Evolutionary conservation across 2,797 vertebrate genomes (phyloP).

Genomic region (Cyclura pinguis): DNA sequence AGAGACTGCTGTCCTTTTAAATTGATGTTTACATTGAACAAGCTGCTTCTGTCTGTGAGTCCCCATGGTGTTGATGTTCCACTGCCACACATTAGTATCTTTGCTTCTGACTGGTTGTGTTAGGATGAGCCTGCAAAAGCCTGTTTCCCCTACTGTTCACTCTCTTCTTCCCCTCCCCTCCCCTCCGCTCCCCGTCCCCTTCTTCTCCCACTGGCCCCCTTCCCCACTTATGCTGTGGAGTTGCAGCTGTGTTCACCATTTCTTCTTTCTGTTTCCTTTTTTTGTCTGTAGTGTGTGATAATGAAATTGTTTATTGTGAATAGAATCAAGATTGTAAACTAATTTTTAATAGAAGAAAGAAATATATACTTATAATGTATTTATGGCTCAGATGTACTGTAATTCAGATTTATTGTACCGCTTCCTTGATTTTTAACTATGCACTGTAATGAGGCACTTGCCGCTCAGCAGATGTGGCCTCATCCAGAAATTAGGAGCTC

Average conservation of each 20-base stretch:
- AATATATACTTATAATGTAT: slow-evolving; percentile 87
- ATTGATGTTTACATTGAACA: slow-evolving; percentile 89
- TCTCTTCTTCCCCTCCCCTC: not conserved
- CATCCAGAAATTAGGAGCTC: slow-evolving; percentile 46
- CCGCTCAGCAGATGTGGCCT: slow-evolving; percentile 79
- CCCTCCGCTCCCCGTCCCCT: not conserved
- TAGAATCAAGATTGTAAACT: slow-evolving; percentile 87
- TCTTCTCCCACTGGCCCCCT: not conserved
- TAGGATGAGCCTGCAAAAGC: slow-evolving; percentile 73
- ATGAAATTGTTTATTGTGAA: slow-evolving; percentile 85
- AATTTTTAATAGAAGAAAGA: slow-evolving; percentile 86
- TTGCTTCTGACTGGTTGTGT: slow-evolving; percentile 79
- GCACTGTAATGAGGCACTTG: slow-evolving; percentile 94
- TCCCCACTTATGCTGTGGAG: slow-evolving; percentile 83
- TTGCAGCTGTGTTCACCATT: slow-evolving; percentile 85
- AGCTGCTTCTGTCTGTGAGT: slow-evolving; percentile 90
- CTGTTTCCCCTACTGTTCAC: slow-evolving; percentile 45
- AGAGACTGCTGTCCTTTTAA: slow-evolving; percentile 83
- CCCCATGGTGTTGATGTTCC: slow-evolving; percentile 84
- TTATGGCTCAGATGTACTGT: slow-evolving; percentile 88
- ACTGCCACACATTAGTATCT: slow-evolving; percentile 83
- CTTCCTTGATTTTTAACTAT: slow-evolving; percentile 99
- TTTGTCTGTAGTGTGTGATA: slow-evolving; percentile 83
- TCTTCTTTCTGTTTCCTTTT: slow-evolving; percentile 78
- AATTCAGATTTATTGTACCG: slow-evolving; percentile 89